These are phyloP conservation scores for Drosophila sproati DNA, from an alignment of 1,140 invertebrate species.

Conservation along the genomic window DNA sequence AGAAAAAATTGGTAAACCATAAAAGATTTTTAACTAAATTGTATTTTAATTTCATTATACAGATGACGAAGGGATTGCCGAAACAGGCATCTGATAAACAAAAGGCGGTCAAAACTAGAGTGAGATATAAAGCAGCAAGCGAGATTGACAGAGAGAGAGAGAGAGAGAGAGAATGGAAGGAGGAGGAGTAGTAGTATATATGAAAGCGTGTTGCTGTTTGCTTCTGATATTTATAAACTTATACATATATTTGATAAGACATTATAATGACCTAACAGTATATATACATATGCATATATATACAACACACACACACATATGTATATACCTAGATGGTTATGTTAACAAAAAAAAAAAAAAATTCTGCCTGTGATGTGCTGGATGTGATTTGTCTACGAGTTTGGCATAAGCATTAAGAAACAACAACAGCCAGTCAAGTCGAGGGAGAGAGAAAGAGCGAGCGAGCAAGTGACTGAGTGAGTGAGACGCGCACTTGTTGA, in stretches of 20 bases:
- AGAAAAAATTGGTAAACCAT: not conserved
- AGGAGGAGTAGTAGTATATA: not conserved
- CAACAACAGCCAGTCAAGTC: constrained; percentile 7
- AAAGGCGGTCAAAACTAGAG: not conserved
- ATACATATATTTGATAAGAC: constrained; percentile 41
- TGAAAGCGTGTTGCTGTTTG: constrained; percentile 22
- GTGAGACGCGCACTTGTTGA: no score
- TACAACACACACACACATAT: constrained; percentile 31
- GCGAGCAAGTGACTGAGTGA: not conserved
- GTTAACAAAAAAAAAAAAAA: constrained; percentile 42
- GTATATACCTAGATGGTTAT: constrained; percentile 12
- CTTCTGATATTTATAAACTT: constrained; percentile 47
- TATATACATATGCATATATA: constrained; percentile 34
- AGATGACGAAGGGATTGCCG: constrained; percentile 97
- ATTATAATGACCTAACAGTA: constrained; percentile 28
- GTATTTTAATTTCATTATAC: constrained; percentile 48
- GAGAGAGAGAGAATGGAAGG: constrained; percentile 6
- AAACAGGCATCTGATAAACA: constrained; percentile 92
- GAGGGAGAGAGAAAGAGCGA: constrained; percentile 3
- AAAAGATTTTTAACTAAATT: not conserved
- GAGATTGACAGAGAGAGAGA: not conserved
- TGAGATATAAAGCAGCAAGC: not conserved
- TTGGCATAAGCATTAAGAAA: constrained; percentile 54
- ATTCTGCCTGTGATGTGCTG: constrained; percentile 81
- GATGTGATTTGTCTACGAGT: constrained; percentile 76